These are phyloP conservation scores for Heliothis peltigera DNA, from an alignment of 2,888 invertebrate species.

Conservation along the genomic window DNA sequence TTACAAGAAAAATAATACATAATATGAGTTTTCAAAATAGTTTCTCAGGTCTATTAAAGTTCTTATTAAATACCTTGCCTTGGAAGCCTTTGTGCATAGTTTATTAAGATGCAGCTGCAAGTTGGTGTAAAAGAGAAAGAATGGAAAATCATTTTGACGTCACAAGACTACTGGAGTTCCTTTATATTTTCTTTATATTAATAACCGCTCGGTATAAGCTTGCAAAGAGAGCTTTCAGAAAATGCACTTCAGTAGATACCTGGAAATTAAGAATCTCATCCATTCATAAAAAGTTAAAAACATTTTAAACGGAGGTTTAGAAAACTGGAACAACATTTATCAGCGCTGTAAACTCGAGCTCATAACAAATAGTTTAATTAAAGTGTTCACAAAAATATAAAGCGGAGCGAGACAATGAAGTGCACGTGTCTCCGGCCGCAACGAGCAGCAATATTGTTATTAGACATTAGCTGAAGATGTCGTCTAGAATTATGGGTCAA, in stretches of 20 bases:
- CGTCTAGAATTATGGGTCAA: conserved; percentile 72
- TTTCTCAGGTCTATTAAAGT: not conserved
- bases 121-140: not conserved
- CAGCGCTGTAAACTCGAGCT: not conserved
- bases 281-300: not conserved
- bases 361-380: conserved; percentile 22
- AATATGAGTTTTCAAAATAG: not conserved
- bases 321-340: not conserved
- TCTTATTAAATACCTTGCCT: not conserved
- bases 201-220: not conserved
- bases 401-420: conserved; percentile 45
- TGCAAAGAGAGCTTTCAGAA: not conserved
- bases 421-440: conserved; percentile 52
- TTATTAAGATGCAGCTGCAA: not conserved
- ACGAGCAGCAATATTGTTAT: conserved; percentile 64
- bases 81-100: not conserved
- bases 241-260: not conserved
- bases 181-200: not conserved
- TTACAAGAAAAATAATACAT: conserved; percentile 4
- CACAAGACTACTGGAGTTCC: not conserved
- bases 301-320: not conserved
- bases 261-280: not conserved
- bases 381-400: conserved; percentile 33
- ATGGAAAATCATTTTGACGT: not conserved
- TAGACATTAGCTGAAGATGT: conserved; percentile 69